phyloP scores from a whole-genome alignment of 2,888 invertebrate genomes.

The Clostera curtula region DNA sequence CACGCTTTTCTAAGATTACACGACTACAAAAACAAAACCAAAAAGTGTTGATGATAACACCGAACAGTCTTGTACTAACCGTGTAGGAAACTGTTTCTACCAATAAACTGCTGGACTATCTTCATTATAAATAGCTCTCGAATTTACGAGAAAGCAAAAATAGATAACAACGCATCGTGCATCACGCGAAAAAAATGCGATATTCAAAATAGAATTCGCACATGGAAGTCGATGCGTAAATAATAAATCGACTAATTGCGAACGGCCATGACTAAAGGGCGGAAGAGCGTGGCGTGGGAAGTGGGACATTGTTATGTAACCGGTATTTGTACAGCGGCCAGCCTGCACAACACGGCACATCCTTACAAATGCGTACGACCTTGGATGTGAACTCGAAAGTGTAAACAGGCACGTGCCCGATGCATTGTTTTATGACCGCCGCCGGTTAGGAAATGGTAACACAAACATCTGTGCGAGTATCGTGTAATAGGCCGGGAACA shows the following conservation, averaged over 20 bases:
- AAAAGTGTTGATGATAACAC: no score
- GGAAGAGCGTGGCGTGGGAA: constrained; percentile 61
- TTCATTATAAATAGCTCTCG: no score
- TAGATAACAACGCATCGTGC: no score
- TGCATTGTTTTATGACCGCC: constrained; percentile 73
- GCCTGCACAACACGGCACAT: constrained; percentile 70
- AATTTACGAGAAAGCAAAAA: no score
- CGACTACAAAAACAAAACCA: no score
- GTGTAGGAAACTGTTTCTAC: no score
- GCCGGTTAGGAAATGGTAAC: constrained; percentile 47
- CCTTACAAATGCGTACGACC: constrained; percentile 74
- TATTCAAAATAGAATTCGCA: no score
- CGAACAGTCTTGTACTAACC: no score
- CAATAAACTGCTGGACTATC: no score
- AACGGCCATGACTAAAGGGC: constrained; percentile 39
- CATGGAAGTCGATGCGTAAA: no score
- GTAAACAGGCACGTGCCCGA: constrained; percentile 70
- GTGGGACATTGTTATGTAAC: constrained; percentile 68
- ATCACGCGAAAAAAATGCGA: no score
- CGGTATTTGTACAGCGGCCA: constrained; percentile 68
- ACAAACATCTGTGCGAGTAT: constrained; percentile 11
- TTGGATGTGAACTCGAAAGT: constrained; percentile 73
- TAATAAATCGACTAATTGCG: constrained; percentile 41
- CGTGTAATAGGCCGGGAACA: constrained; percentile 7
- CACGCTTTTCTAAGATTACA: no score